Evolutionary conservation across 2,797 vertebrate genomes (phyloP), one percentile per base, ranked within the genome.

Genomic region (Pteronotus mesoamericanus): DNA sequence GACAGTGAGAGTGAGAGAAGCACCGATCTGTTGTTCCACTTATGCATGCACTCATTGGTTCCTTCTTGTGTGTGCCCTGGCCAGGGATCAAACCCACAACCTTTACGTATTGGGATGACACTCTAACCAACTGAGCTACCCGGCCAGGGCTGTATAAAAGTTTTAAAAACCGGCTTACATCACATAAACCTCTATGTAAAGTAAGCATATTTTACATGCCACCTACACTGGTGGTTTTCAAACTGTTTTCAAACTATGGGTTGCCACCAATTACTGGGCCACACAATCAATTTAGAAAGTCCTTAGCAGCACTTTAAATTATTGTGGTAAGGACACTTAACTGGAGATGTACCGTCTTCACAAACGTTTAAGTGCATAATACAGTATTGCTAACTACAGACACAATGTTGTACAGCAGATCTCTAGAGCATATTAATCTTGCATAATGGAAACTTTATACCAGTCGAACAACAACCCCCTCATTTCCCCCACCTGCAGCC

Each of bases 131-230:
- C 59, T 64, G 14, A 64, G 14, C 29, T 64, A 32, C 59, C 59
- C 64, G 29, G 14, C 29, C 59, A 64, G 9, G 59, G 29, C 59
- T 64, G 59, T 64, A 64, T 29, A 83, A 94, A 95, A 61, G 74
- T 72, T 55, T 66, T 59, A 46, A 46, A 78, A 86, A 94, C 87
- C 80, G 48, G 26, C 59, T 94, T 93, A 77, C 21, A 64, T 32
- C 12, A 7, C 6, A 19, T 48, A 95, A 86, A 46, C 48, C 16
- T 93, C 42, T 64, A 83, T 1, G 42, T 78, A 91, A 90, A 94
- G 44, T 24, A 95, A 96, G 37, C 48, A 94, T 11, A 72, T 72
- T 91, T 96, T 48, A 96, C n/a, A 29, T 46, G 68, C 19, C 59
- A 84, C 59, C n/a, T 42, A 88, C 24, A 32, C 26, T 46, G 39